Percentiles rank a stretch among this genome's conserved stretches.
These are phyloP conservation scores for Mus spretus DNA, from an alignment of 2,797 vertebrate species.

Conservation along the genomic window DNA sequence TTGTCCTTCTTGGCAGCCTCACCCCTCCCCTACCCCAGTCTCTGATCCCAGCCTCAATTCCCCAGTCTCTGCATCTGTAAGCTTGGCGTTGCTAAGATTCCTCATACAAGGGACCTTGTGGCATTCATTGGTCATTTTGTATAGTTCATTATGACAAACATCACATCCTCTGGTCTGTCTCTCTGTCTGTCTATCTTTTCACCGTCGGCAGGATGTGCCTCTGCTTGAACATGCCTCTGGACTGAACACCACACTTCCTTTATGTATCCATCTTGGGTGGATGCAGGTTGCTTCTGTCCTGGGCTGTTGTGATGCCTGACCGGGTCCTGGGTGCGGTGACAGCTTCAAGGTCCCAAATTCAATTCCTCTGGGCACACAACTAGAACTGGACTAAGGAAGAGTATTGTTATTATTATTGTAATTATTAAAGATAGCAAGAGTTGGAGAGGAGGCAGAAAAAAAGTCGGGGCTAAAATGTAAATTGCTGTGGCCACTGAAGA, in stretches of 20 bases:
- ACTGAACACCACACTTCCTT: not conserved
- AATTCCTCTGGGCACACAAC: not conserved
- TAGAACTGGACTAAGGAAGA: not conserved
- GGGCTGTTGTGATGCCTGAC: too few species aligned
- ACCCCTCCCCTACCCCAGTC: too few species aligned
- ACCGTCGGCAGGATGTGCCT: not conserved
- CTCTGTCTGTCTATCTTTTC: not conserved
- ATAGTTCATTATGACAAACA: not conserved
- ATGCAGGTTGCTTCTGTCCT: not conserved
- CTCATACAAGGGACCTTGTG: not conserved
- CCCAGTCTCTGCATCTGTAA: too few species aligned
- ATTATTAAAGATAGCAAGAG: too few species aligned
- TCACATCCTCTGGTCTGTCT: not conserved
- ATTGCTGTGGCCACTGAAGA: not conserved
- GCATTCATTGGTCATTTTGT: not conserved
- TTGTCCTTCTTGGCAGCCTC: not conserved
- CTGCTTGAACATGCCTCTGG: not conserved
- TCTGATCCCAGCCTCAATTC: not conserved
- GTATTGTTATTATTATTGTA: not conserved
- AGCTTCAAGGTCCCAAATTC: not conserved
- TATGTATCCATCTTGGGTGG: not conserved
- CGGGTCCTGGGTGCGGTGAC: rapidly evolving
- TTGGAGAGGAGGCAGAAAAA: not conserved
- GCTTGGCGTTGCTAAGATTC: not conserved
- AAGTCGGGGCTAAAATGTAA: too few species aligned